Percentiles rank a stretch among this genome's conserved stretches.
Evolutionary conservation across 2,113 vertebrate species (phyloP).

Genomic region (Poecilia latipinna): DNA sequence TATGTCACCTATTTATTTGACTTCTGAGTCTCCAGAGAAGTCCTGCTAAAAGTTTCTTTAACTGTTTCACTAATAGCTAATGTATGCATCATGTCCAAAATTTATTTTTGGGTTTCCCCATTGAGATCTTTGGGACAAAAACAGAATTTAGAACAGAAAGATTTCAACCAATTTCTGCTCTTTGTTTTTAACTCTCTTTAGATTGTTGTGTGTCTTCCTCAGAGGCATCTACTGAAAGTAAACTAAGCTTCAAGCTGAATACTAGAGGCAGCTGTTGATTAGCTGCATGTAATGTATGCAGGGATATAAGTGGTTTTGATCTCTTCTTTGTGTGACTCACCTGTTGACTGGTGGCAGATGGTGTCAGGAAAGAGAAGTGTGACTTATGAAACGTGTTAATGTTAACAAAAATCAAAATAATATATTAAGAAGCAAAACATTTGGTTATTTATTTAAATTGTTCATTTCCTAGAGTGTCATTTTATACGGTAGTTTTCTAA

Average conservation of each 20-base stretch:
- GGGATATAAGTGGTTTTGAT: not conserved
- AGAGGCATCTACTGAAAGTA: not conserved
- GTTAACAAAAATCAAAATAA: not conserved
- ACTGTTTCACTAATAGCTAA: not conserved
- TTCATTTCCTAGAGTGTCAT: no score
- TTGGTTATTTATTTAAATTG: no score
- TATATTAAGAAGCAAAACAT: not conserved
- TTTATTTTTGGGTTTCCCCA: not conserved
- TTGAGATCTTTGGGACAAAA: not conserved
- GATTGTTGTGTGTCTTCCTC: not conserved
- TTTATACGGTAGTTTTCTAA: no score
- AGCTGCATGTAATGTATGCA: not conserved
- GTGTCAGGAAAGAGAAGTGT: not conserved
- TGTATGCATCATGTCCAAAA: conserved; percentile 15
- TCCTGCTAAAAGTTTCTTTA: not conserved
- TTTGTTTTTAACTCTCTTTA: not conserved
- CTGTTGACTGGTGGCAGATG: conserved; percentile 21
- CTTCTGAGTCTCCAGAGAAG: not conserved
- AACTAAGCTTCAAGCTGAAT: not conserved
- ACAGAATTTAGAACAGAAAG: not conserved
- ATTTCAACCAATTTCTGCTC: not conserved
- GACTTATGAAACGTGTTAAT: not conserved
- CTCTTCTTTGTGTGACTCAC: conserved; percentile 14
- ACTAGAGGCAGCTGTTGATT: not conserved
- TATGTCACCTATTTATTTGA: conserved; percentile 14